These are phyloP conservation scores for Stenurella melanura DNA, from an alignment of 2,888 invertebrate species.

Conservation along the genomic window DNA sequence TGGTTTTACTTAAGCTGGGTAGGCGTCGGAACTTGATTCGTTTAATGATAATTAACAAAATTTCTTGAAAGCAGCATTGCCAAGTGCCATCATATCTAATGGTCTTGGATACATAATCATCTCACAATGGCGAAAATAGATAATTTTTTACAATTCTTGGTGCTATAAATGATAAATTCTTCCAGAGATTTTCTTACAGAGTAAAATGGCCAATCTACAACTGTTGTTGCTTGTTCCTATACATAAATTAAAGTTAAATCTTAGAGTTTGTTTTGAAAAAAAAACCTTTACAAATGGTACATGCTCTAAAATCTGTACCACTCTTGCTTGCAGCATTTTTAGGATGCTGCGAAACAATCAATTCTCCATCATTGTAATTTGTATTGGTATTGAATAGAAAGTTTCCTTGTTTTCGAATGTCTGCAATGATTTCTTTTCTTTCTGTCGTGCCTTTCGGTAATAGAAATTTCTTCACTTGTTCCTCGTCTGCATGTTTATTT, in stretches of 20 bases:
- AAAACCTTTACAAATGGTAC: slow-evolving; percentile 38
- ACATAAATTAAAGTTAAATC: slow-evolving; percentile 28
- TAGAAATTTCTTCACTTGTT: slow-evolving; percentile 34
- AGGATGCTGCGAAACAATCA: slow-evolving; percentile 34
- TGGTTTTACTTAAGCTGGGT: no score
- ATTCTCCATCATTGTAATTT: slow-evolving; percentile 27
- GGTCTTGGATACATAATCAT: no score
- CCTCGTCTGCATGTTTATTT: slow-evolving; percentile 26
- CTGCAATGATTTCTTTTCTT: slow-evolving; percentile 19
- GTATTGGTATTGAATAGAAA: slow-evolving; percentile 33
- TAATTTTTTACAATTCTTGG: no score
- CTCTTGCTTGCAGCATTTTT: not conserved
- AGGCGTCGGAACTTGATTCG: no score
- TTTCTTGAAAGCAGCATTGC: no score
- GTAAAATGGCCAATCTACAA: not conserved
- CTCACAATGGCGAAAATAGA: no score
- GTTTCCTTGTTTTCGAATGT: slow-evolving; percentile 36
- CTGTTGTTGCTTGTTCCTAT: slow-evolving; percentile 1
- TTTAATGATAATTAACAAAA: no score
- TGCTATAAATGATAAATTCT: no score
- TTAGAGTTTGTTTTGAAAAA: slow-evolving; percentile 29
- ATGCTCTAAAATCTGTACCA: slow-evolving; percentile 30
- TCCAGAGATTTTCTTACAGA: no score
- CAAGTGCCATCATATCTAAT: no score
- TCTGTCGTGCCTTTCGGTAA: slow-evolving; percentile 26